phyloP scores from a whole-genome alignment of 2,888 invertebrate genomes.

The Parasteatoda lunata region DNA sequence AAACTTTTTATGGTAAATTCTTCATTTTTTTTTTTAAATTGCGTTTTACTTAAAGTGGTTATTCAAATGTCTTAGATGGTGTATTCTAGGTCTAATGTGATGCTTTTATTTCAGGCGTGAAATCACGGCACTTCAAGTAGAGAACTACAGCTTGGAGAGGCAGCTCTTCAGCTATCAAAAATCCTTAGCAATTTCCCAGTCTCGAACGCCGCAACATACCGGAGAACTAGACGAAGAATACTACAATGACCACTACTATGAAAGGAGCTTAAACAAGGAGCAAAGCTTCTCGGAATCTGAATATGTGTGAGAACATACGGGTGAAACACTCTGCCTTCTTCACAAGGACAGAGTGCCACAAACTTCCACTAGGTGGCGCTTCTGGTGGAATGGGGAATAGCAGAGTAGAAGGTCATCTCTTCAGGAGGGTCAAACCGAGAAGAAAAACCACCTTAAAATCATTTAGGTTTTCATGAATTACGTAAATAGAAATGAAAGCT shows the following conservation, averaged over 20 bases:
- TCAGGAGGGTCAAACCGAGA: too few relatives aligned
- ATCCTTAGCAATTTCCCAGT: constrained; percentile 67
- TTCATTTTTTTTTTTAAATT: too few relatives aligned
- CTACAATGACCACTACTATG: constrained; percentile 58
- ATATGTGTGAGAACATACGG: constrained; percentile 56
- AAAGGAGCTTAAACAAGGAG: constrained; percentile 61
- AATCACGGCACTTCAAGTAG: constrained; percentile 85
- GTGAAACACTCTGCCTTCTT: not conserved
- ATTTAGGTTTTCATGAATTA: too few relatives aligned
- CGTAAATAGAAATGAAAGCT: too few relatives aligned
- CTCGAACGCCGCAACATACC: constrained; percentile 36
- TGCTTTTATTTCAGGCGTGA: constrained; percentile 79
- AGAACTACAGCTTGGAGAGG: constrained; percentile 86
- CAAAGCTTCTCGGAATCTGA: constrained; percentile 68
- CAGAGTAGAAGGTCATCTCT: too few relatives aligned
- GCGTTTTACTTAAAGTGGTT: too few relatives aligned
- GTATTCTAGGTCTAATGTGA: not conserved
- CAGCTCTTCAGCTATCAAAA: constrained; percentile 89
- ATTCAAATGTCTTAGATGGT: too few relatives aligned
- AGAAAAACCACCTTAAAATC: too few relatives aligned
- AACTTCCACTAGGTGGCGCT: too few relatives aligned
- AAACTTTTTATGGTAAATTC: too few relatives aligned
- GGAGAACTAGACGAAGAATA: constrained; percentile 55
- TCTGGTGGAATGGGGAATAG: too few relatives aligned
- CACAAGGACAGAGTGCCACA: too few relatives aligned